These are phyloP conservation scores for Eustalomyia histrio DNA, from an alignment of 2,888 invertebrate species.

Conservation along the genomic window DNA sequence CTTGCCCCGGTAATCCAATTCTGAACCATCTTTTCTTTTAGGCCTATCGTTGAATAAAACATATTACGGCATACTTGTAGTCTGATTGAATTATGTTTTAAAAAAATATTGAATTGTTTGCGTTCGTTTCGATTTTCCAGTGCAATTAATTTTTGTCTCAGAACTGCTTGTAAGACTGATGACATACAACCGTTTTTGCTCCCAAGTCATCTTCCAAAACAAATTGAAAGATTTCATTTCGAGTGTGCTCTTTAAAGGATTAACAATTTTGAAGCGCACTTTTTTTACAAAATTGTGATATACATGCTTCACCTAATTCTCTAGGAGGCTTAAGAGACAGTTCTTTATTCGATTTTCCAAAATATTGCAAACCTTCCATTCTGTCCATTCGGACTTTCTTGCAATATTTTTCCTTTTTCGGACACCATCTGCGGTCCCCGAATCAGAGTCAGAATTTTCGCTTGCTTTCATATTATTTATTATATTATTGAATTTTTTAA, in stretches of 20 bases:
- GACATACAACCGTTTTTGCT: constrained; percentile 16
- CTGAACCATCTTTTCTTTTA: constrained; percentile 21
- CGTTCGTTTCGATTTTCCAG: constrained; percentile 5
- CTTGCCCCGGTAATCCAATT: constrained; percentile 13
- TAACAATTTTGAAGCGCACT: constrained; percentile 30
- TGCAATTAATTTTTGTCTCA: constrained; percentile 15
- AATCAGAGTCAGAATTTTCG: no score
- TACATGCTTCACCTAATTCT: constrained; percentile 24
- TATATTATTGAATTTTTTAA: no score
- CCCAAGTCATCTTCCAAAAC: constrained; percentile 29
- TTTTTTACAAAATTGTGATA: constrained; percentile 19
- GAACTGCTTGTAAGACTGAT: constrained; percentile 15
- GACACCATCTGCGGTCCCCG: no score
- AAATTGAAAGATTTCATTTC: constrained; percentile 28
- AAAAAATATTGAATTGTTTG: no score
- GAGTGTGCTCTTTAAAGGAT: constrained; percentile 18
- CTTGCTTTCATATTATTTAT: no score
- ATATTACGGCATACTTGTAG: constrained; percentile 30
- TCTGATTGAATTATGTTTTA: constrained; percentile 24
- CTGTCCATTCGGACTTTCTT: no score
- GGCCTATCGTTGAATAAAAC: constrained; percentile 23
- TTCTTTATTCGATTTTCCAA: constrained; percentile 30
- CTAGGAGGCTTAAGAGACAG: constrained; percentile 2
- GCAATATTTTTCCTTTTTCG: no score
- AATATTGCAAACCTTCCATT: constrained; percentile 30